phyloP scores from a whole-genome alignment of 1,140 invertebrate species.

The Bombus balteatus region DNA sequence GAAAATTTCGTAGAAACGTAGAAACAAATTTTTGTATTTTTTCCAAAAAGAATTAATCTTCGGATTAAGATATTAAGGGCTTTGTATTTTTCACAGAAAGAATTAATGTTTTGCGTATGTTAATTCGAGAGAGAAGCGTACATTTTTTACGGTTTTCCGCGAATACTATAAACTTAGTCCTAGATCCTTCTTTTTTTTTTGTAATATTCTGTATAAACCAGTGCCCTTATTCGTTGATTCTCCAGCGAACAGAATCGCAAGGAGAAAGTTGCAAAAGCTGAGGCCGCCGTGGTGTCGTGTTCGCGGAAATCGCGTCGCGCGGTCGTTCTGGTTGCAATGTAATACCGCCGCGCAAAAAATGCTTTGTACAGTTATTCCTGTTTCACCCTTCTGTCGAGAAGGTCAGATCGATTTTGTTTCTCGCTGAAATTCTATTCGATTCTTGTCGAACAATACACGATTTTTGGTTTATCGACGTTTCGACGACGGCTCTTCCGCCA shows the following conservation, averaged over 20 bases:
- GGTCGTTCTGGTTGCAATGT: conserved; percentile 40
- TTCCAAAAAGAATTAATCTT: no score
- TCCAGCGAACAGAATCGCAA: neutral
- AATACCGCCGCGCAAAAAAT: neutral
- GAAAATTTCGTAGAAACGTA: no score
- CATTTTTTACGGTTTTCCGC: no score
- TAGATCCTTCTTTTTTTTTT: no score
- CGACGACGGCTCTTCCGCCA: neutral
- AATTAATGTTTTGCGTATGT: no score
- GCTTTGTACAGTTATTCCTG: conserved; percentile 9
- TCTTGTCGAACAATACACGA: neutral
- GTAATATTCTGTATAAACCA: neutral
- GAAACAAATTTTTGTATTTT: neutral
- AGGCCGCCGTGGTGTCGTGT: neutral
- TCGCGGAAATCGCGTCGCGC: conserved; percentile 25
- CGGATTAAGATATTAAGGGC: no score
- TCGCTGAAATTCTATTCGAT: neutral
- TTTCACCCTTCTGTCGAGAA: neutral
- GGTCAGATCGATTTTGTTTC: neutral
- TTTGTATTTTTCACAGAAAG: no score
- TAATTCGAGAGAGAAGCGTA: no score
- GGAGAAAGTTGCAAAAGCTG: conserved; percentile 29
- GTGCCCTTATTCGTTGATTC: neutral
- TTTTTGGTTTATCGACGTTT: neutral
- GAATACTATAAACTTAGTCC: no score